Evolutionary conservation across 2,113 vertebrate species (phyloP), one percentile per base, ranked within the genome.

Genomic region (Alosa alosa): DNA sequence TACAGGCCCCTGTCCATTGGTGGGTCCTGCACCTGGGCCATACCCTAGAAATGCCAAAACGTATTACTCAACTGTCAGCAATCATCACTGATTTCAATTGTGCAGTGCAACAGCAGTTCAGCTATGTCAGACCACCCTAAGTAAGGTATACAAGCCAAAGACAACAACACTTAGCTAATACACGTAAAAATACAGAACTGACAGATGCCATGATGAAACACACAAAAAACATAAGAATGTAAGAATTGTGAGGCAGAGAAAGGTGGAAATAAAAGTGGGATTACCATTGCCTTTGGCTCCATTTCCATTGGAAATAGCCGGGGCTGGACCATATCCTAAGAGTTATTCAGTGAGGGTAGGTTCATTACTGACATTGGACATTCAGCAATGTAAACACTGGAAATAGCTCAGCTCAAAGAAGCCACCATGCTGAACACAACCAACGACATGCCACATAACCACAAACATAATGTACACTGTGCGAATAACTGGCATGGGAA

Each of bases 1-100:
- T 31, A 85, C 52, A 84, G 72, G 47, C 84, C 84, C 78, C 83
- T 55, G 39, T 84, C 60, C 83, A 86, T 49, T 84, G 55, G 49
- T 4, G 31, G 68, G 78, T 36, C 64, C 86, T 13, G 82, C 25
- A 46, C 44, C 46, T 78, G 86, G 85, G 57, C 84, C 81, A 36
- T 83, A 57, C 7, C 86, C 84, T 85, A 81, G 41, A 78, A 82
- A 86, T 25, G 57, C 81, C 36, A 86, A 84, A 25, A 57, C 44
- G 31, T 78, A 36, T 84, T 57, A 83, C 7, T 39, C 52, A 64
- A 36, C 15, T 78, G 31, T 36, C 72, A 78, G 72, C 45, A 4
- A 17, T 75, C 39, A 78, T 31, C 31, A 78, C 64, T 36, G 25
- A 31, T 31, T 68, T 10, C 64, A 60, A 20, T 60, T 31, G 18